Percentiles rank a stretch among this genome's conserved stretches.
phyloP scores from a whole-genome alignment of 2,888 invertebrate genomes.

The Calliopum simillimum region DNA sequence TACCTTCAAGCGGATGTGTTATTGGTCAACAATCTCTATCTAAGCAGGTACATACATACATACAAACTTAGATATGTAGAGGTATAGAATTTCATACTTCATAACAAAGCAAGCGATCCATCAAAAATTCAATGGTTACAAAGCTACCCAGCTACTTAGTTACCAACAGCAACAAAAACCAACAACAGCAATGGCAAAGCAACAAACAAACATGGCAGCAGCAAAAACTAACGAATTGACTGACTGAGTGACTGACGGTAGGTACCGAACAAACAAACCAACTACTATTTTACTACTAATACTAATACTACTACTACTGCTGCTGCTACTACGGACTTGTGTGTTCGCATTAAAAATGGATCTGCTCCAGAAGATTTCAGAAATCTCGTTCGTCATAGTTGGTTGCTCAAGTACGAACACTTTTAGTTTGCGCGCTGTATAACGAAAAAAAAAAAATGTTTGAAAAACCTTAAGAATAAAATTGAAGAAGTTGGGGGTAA shows the following conservation, averaged over 20 bases:
- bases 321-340: not conserved
- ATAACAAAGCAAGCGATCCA: constrained; percentile 24
- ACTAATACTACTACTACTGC: constrained; percentile 3
- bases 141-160: not conserved
- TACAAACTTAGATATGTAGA: no score
- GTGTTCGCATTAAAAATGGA: constrained; percentile 60
- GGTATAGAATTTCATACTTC: constrained; percentile 20
- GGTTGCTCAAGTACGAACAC: constrained; percentile 61
- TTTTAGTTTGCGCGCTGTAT: not conserved
- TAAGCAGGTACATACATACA: no score
- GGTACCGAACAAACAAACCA: not conserved
- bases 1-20: constrained; percentile 23
- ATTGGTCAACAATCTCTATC: constrained; percentile 27
- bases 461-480: constrained; percentile 1
- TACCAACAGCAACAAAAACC: not conserved
- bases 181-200: not conserved
- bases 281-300: not conserved
- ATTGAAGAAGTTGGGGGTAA: not conserved
- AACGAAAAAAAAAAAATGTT: not conserved
- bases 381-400: constrained; percentile 66
- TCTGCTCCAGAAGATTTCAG: constrained; percentile 67
- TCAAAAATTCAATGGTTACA: constrained; percentile 10
- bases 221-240: not conserved
- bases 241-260: not conserved
- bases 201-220: not conserved